Evolutionary conservation across 2,888 invertebrate species (phyloP), one percentile per base, ranked within the genome.

Genomic region (Tanypteryx hageni): DNA sequence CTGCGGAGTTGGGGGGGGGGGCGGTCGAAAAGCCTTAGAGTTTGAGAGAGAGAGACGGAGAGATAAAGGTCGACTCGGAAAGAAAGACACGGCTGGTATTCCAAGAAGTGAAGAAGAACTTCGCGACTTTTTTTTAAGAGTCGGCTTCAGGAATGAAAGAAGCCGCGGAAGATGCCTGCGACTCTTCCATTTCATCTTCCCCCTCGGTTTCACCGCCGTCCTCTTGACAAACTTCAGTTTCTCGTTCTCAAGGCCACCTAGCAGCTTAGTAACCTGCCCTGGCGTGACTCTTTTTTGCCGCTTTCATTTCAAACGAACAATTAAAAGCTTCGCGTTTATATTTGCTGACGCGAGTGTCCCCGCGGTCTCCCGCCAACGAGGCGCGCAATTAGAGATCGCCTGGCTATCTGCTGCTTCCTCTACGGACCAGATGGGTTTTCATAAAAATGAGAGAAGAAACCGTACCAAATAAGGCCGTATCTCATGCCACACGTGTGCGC

Each of bases 21-120:
- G 76, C 27, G 22, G 18, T 27, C 27, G 76, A 76, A 76, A 76
- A 27, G 22, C n/a, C 11, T 18, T n/a, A 16, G 68, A 68, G 64
- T 8, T n/a, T 22, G 68, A 22, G 64, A 10, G 5, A 44, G 44
- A 44, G 5, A 44, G 44, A 44, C 5, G 44, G 44, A 5, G 44
- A 5, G 44, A 5, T 44, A 27, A 27, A 5, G 68, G 68, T 68
- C 68, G 76, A 76, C 76, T 76, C 22, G 76, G 22, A 27, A 76
- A 76, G 76, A 76, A 76, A 76, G 76, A 76, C 76, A 76, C 76
- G 76, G 76, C 13, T 27, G 27, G 76, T 76, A 76, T 22, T 76
- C 76, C 27, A 14, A 27, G 76, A 76, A 76, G 22, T 27, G 18
- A 27, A 0, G 76, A 27, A 76, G 27, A 76, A 76, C 13, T 76